These are phyloP conservation scores for Paradoxurus hermaphroditus DNA, from an alignment of 2,113 vertebrate genomes.

Conservation along the genomic window DNA sequence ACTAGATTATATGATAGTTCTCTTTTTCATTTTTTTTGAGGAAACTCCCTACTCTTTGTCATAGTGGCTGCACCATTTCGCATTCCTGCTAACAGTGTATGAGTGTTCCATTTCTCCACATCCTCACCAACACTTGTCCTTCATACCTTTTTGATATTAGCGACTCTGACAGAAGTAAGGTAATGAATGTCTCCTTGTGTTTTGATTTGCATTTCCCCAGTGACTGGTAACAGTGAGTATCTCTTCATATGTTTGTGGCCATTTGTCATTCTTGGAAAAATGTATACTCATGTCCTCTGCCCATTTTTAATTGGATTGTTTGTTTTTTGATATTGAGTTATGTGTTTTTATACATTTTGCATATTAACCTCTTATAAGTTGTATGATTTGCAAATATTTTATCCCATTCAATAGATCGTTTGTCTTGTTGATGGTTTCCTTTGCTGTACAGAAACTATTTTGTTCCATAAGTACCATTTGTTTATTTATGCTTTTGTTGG, in stretches of 20 bases:
- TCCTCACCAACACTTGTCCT: background rate
- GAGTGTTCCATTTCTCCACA: background rate
- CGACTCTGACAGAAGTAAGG: background rate
- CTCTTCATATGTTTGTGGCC: background rate
- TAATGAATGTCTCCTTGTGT: background rate
- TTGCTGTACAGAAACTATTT: background rate
- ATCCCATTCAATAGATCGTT: too few relatives aligned
- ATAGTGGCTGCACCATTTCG: background rate
- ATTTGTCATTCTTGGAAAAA: background rate
- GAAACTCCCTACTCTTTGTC: background rate
- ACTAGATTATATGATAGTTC: background rate
- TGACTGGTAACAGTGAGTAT: background rate
- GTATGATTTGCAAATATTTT: too few relatives aligned
- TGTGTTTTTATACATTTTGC: too few relatives aligned
- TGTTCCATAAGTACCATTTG: background rate
- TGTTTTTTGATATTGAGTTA: background rate
- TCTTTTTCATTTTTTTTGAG: background rate
- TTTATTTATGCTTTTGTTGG: background rate
- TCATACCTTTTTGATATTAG: background rate
- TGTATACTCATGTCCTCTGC: background rate
- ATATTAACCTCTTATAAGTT: too few relatives aligned
- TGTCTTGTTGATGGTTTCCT: background rate
- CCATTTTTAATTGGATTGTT: background rate
- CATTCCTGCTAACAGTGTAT: background rate
- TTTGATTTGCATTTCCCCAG: background rate